Base-by-base conservation (phyloP, 2,113 vertebrate species). In the Dolichotis patagonum region DNA sequence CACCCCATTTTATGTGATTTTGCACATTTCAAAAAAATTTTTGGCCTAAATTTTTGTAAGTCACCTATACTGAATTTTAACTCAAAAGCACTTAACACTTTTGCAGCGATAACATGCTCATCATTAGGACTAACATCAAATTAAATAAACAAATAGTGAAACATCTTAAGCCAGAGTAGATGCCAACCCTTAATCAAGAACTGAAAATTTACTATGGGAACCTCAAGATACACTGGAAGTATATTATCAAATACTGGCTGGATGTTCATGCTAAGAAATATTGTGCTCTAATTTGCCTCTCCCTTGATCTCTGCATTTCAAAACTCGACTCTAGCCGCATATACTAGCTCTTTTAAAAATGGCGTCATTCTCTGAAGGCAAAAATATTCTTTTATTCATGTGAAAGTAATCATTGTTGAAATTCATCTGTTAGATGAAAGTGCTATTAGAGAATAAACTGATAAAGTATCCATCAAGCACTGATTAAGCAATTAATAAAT, bases 311-410 rank as follows among this genome's bases (percentile, higher is more conserved):
- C 65, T 49, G 13, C 60, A 83, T 86, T 95, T 89, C n/a, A 95
- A 94, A 97, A 62, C n/a, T 73, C 73, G 90, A 73, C 43, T 90
- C 19, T 77, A 32, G 9, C 58, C 84, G 77, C 87, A 92, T 0
- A 43, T 67, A 87, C 8, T 65, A 94, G 32, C 35, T 96, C 17
- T 87, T 90, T 85, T 24, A 28, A 89, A 90, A 90, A 58, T 67
- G 60, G 10, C 17, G 78, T 67, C 30, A 86, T 89, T 62, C 1
- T 84, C 73, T 88, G 69, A 58, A 88, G 62, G 75, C 67, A 88
- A 83, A 96, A 85, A 88, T 80, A 94, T 17, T 93, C 65, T 91
- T 56, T 90, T 82, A 77, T 78, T 92, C 41, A 84, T 22, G 11
- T 78, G 73, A 80, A 86, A 91, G 54, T 38, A 91, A 12, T 86